Conservation (phyloP, 2,797 vertebrate species). For the Spinibarbus caldwelli region DNA sequence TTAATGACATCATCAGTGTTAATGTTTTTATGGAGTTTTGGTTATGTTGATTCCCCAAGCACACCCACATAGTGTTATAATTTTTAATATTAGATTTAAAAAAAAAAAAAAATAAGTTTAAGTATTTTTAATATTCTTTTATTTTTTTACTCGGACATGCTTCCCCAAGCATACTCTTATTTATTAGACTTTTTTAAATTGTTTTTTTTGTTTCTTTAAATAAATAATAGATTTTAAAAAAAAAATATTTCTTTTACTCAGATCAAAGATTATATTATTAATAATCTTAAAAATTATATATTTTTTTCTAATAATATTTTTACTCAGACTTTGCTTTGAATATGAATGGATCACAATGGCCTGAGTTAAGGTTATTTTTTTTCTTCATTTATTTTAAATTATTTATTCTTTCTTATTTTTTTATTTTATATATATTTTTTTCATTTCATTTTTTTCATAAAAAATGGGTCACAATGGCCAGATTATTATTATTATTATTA, state of each 20-base stretch:
- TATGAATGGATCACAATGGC: too few species aligned
- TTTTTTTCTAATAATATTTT: too few species aligned
- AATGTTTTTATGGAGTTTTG: not conserved
- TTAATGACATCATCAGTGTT: not conserved
- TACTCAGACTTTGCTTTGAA: not conserved
- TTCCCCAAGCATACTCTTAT: not conserved
- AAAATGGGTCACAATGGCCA: not conserved
- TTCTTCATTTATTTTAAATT: too few species aligned
- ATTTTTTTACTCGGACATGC: not conserved
- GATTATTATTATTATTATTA: not conserved
- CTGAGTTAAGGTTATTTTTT: too few species aligned
- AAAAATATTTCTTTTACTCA: not conserved
- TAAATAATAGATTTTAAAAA: too few species aligned
- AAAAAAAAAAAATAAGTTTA: too few species aligned
- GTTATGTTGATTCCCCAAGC: not conserved
- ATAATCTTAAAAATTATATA: too few species aligned
- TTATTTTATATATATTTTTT: not conserved
- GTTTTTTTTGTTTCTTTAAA: too few species aligned
- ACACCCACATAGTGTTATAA: too few species aligned
- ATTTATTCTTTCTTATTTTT: not conserved
- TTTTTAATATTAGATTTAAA: too few species aligned
- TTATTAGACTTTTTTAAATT: not conserved
- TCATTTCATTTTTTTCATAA: not conserved
- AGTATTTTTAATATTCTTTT: not conserved
- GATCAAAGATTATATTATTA: too few species aligned